Evolutionary conservation across 1,140 invertebrate species (phyloP).

Genomic region (Drosophila oshimai): DNA sequence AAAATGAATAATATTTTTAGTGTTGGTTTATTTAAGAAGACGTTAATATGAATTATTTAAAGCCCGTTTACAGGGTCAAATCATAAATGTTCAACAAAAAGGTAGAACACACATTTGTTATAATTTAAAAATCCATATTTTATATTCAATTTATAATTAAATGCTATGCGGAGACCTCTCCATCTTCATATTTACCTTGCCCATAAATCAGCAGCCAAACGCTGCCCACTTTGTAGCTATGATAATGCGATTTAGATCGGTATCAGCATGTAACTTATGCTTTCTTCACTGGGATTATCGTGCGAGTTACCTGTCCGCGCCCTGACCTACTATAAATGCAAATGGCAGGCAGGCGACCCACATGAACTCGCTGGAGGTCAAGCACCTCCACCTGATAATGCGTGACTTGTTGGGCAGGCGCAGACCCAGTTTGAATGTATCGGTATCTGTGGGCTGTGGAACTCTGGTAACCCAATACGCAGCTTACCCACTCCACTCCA

Average conservation of each 20-base stretch:
- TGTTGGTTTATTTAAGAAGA: neutral
- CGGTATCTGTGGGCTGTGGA: conserved; percentile 25
- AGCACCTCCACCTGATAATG: conserved; percentile 76
- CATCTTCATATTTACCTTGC: neutral
- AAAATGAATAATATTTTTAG: neutral
- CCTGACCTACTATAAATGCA: conserved; percentile 72
- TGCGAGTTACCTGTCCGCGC: conserved; percentile 50
- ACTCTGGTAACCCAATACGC: conserved; percentile 56
- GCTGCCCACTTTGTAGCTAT: conserved; percentile 35
- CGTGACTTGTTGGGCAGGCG: conserved; percentile 51
- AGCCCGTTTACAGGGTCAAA: no score
- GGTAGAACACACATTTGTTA: neutral
- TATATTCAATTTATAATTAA: neutral
- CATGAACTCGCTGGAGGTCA: conserved; percentile 41
- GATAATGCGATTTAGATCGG: conserved; percentile 57
- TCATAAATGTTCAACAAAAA: no score
- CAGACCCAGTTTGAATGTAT: conserved; percentile 37
- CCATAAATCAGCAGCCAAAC: conserved; percentile 51
- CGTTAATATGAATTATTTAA: no score
- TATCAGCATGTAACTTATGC: conserved; percentile 53
- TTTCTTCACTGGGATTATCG: conserved; percentile 44
- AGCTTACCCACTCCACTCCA: conserved; percentile 40
- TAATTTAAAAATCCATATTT: neutral
- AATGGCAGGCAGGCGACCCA: conserved; percentile 30
- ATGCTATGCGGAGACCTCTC: neutral